Evolutionary conservation across 2,797 vertebrate genomes (phyloP).

Genomic region (Xyrichtys novacula): DNA sequence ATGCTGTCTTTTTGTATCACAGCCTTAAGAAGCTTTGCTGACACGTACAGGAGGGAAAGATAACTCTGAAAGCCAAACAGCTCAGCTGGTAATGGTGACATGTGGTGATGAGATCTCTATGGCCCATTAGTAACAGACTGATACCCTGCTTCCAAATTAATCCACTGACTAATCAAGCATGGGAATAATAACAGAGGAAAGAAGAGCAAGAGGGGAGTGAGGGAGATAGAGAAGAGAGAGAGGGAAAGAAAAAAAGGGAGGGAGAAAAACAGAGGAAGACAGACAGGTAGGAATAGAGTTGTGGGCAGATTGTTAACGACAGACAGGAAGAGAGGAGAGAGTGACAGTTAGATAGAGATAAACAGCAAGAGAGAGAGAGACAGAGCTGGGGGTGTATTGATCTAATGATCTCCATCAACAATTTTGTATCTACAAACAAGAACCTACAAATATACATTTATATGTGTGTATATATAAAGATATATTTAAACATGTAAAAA

Average conservation of each 20-base stretch:
- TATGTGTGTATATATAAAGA: conserved; percentile 39
- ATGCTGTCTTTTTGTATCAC: conserved; percentile 38
- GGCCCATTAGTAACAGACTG: conserved; percentile 84
- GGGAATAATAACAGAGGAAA: conserved; percentile 79
- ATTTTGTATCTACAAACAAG: conserved; percentile 56
- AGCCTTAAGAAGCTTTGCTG: conserved; percentile 45
- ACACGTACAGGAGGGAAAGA: conserved; percentile 56
- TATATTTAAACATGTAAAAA: too few species aligned
- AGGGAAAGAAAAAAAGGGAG: conserved; percentile 40
- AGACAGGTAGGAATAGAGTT: conserved; percentile 68
- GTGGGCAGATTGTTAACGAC: conserved; percentile 65
- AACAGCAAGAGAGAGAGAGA: conserved; percentile 60
- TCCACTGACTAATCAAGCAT: conserved; percentile 85
- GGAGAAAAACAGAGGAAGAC: conserved; percentile 46
- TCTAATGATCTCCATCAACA: conserved; percentile 64
- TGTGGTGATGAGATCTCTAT: conserved; percentile 82
- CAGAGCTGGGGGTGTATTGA: conserved; percentile 76
- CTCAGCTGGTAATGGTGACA: conserved; percentile 79
- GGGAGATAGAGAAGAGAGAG: conserved; percentile 44
- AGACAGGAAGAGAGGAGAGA: conserved; percentile 64
- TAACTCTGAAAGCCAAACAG: conserved; percentile 76
- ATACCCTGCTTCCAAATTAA: conserved; percentile 84
- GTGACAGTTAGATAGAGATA: conserved; percentile 55
- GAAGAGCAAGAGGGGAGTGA: conserved; percentile 56
- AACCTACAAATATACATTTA: conserved; percentile 37